Conservation (phyloP, 1,140 invertebrate genomes). For the Aricia agestis region DNA sequence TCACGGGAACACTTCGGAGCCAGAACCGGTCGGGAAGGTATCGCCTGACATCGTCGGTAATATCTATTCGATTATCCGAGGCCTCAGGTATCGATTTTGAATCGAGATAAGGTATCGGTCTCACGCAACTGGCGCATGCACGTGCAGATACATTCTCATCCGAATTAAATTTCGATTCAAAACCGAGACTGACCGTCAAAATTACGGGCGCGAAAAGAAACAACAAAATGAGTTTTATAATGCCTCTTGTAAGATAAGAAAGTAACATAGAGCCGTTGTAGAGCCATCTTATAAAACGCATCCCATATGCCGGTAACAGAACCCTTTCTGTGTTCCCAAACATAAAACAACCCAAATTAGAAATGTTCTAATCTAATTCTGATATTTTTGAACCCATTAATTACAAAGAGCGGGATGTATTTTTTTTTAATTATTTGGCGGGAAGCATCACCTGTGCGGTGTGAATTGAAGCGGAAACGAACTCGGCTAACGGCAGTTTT, state of each 20-base stretch:
- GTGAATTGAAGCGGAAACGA: slow-evolving; percentile 14
- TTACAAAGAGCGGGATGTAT: slow-evolving; percentile 10
- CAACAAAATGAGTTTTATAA: too few species aligned
- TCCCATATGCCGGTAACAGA: not conserved
- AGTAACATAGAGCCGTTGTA: not conserved
- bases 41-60: slow-evolving; percentile 47
- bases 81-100: slow-evolving; percentile 45
- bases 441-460: slow-evolving; percentile 4
- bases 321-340: not conserved
- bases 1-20: slow-evolving; percentile 53
- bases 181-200: not conserved
- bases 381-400: slow-evolving; percentile 1
- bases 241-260: too few species aligned
- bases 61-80: slow-evolving; percentile 60
- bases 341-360: not conserved
- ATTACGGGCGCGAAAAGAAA: not conserved
- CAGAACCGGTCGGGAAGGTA: slow-evolving; percentile 54
- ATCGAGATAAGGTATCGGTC: slow-evolving; percentile 59
- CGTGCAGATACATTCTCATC: slow-evolving; percentile 25
- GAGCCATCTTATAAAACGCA: not conserved
- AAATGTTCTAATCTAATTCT: not conserved
- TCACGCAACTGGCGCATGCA: slow-evolving; percentile 33
- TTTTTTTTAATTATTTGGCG: slow-evolving; percentile 4
- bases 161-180: slow-evolving; percentile 14
- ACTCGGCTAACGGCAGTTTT: slow-evolving; percentile 7